These are phyloP conservation scores for Rhinolophus ferrumequinum DNA, from an alignment of 2,113 vertebrate species.

Conservation along the genomic window DNA sequence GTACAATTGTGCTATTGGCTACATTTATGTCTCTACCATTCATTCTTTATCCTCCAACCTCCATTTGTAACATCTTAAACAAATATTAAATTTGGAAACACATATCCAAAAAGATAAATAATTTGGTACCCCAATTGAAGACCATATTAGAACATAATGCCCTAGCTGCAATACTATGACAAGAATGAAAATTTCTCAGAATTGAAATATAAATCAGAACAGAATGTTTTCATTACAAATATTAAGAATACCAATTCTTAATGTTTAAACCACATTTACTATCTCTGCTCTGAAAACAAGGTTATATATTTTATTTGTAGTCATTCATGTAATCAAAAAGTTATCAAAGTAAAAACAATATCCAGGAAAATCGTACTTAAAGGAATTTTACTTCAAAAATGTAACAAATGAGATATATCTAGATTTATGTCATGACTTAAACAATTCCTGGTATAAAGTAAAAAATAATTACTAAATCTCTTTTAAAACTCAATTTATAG, in stretches of 20 bases:
- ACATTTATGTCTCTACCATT: background rate
- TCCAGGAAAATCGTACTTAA: background rate
- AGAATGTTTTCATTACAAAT: slow-evolving; percentile 17
- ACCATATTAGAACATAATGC: background rate
- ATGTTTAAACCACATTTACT: background rate
- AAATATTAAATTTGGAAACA: slow-evolving; percentile 24
- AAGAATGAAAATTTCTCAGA: slow-evolving; percentile 28
- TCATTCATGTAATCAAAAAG: background rate
- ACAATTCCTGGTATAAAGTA: background rate
- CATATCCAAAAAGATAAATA: slow-evolving; percentile 17
- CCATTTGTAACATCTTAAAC: background rate
- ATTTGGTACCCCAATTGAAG: background rate
- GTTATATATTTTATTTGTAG: background rate
- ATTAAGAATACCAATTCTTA: slow-evolving; percentile 31
- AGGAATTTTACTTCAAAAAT: slow-evolving; percentile 5
- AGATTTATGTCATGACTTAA: background rate
- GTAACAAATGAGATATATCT: background rate
- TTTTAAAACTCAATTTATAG: slow-evolving; percentile 24
- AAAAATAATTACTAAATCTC: background rate
- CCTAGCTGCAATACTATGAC: background rate
- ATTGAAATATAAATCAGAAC: slow-evolving; percentile 21
- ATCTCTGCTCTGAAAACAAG: background rate
- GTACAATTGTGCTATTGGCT: background rate
- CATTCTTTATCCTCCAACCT: background rate
- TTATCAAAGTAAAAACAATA: slow-evolving; percentile 28